A percentile compares a stretch with the other conserved stretches of the same genome.
phyloP scores from a whole-genome alignment of 2,888 invertebrate species.

The Laspeyria flexula region DNA sequence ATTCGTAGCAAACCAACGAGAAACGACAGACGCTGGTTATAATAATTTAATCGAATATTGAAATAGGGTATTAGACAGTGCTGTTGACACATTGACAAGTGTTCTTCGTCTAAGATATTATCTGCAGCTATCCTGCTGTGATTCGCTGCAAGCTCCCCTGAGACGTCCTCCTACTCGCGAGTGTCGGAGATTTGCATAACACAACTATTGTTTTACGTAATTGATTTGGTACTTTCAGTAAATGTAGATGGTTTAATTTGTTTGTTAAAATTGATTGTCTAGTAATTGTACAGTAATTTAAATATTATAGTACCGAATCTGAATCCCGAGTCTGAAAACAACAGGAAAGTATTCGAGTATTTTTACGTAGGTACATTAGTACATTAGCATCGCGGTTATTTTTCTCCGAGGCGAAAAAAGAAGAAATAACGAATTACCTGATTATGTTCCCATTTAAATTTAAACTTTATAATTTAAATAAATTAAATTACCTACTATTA shows the following conservation, averaged over 20 bases:
- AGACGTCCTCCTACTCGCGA: slow-evolving; percentile 22
- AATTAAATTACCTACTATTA: too few species aligned
- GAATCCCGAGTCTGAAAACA: too few species aligned
- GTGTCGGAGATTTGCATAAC: slow-evolving; percentile 26
- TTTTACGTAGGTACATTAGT: too few species aligned
- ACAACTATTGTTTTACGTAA: slow-evolving; percentile 10
- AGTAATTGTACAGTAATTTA: too few species aligned
- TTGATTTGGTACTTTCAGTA: not conserved
- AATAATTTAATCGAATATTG: slow-evolving; percentile 26
- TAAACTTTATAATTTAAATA: too few species aligned
- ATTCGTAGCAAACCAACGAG: slow-evolving; percentile 21
- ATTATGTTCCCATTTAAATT: too few species aligned
- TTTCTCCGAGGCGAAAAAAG: too few species aligned
- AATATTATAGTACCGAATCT: too few species aligned
- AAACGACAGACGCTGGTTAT: slow-evolving; percentile 18
- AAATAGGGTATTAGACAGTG: slow-evolving; percentile 21
- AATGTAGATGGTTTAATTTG: not conserved
- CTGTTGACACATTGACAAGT: slow-evolving; percentile 47
- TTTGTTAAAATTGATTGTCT: too few species aligned
- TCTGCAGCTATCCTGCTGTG: slow-evolving; percentile 41
- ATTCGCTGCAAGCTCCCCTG: slow-evolving; percentile 37
- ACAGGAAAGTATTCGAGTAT: too few species aligned
- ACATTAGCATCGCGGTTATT: too few species aligned
- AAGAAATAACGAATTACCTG: too few species aligned
- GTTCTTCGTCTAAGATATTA: slow-evolving; percentile 37